phyloP scores from a whole-genome alignment of 2,888 invertebrate genomes.

The Acleris holmiana region DNA sequence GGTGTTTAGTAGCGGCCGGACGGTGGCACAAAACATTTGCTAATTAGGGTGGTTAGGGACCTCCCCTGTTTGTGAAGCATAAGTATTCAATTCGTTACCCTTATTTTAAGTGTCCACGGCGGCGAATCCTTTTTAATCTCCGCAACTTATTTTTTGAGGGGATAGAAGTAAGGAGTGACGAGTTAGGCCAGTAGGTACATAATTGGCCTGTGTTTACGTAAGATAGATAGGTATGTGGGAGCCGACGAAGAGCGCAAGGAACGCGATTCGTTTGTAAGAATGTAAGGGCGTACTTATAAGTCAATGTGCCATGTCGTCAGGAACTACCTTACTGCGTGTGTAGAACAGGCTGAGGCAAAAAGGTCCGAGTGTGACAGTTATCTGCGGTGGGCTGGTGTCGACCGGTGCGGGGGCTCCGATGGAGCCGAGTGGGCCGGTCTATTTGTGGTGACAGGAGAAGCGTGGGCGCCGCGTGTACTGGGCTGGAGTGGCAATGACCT shows the following conservation, averaged over 20 bases:
- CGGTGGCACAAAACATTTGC: conserved; percentile 26
- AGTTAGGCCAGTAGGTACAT: not conserved
- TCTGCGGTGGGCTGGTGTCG: conserved; percentile 52
- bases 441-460: conserved; percentile 83
- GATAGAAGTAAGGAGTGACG: conserved; percentile 15
- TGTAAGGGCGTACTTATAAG: not conserved
- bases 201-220: conserved; percentile 2
- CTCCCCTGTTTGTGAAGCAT: conserved; percentile 23
- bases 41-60: conserved; percentile 25
- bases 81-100: conserved; percentile 24
- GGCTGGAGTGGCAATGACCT: conserved; percentile 84
- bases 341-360: conserved; percentile 22
- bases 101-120: conserved; percentile 28
- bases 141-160: conserved; percentile 24
- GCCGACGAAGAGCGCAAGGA: not conserved
- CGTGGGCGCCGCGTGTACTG: conserved; percentile 83
- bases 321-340: conserved; percentile 16
- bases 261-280: conserved; percentile 3
- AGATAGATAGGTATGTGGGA: not conserved
- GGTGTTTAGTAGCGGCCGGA: conserved; percentile 28
- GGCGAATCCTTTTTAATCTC: conserved; percentile 27
- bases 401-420: conserved; percentile 67
- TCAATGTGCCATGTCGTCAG: conserved; percentile 17
- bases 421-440: conserved; percentile 78
- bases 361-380: conserved; percentile 31